Conservation (phyloP, 2,888 invertebrate genomes). For the Deilephila porcellus region DNA sequence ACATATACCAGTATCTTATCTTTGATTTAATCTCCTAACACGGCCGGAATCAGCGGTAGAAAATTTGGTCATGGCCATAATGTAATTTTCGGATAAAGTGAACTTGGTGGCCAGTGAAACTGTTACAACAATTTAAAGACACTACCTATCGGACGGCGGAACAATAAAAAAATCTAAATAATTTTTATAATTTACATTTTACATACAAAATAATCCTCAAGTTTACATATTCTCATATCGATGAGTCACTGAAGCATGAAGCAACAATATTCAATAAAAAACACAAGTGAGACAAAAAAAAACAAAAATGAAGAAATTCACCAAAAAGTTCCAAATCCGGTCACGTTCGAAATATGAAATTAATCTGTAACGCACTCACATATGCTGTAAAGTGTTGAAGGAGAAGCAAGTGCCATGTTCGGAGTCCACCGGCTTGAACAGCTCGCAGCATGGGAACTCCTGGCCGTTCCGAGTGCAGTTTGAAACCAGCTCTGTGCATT, state of each 20-base stretch:
- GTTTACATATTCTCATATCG: no score
- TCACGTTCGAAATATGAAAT: conserved; percentile 30
- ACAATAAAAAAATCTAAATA: no score
- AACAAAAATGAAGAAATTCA: no score
- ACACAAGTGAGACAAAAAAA: no score
- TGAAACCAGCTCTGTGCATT: conserved; percentile 72
- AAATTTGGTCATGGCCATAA: background rate
- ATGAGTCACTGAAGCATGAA: no score
- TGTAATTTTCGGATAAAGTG: background rate
- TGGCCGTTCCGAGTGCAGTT: conserved; percentile 77
- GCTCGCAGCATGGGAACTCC: conserved; percentile 78
- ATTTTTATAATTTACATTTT: no score
- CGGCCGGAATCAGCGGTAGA: background rate
- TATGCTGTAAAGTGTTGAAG: conserved; percentile 82
- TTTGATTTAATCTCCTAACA: background rate
- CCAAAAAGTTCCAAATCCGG: background rate
- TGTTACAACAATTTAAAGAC: no score
- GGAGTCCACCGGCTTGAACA: conserved; percentile 76
- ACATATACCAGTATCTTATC: conserved; percentile 1
- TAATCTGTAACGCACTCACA: conserved; percentile 55
- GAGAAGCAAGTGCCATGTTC: conserved; percentile 81
- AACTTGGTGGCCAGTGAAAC: no score
- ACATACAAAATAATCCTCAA: no score
- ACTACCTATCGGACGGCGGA: no score
- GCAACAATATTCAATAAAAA: no score